Evolutionary conservation across 2,888 invertebrate species (phyloP).

Genomic region (Oscheius sp.): DNA sequence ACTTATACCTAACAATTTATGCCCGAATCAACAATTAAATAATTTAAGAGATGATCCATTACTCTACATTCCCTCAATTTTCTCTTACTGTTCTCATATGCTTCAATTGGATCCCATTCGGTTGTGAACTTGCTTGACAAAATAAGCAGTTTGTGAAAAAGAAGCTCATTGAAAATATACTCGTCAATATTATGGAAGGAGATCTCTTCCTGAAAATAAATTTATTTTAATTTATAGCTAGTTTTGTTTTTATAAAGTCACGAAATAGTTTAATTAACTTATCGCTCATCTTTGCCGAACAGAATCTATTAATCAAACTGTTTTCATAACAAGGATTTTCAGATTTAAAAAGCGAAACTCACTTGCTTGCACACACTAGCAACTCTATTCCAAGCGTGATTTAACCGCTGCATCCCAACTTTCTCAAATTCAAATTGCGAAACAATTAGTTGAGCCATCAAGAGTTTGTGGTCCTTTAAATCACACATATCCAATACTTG

Average conservation of each 20-base stretch:
- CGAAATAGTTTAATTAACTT: no score
- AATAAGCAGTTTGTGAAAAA: neutral
- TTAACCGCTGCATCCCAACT: neutral
- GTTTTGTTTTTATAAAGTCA: no score
- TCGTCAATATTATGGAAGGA: neutral
- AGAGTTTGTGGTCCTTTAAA: neutral
- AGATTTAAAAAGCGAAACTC: no score
- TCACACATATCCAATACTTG: neutral
- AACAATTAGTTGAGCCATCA: neutral
- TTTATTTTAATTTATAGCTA: neutral
- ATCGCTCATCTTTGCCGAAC: no score
- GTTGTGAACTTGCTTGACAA: neutral
- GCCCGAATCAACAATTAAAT: neutral
- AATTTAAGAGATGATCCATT: neutral
- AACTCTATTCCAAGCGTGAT: neutral
- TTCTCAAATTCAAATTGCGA: slow-evolving; percentile 1
- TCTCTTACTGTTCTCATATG: neutral
- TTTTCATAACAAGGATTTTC: no score
- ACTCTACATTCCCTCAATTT: neutral
- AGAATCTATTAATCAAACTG: no score
- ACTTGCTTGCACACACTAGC: no score
- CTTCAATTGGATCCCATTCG: slow-evolving; percentile 5
- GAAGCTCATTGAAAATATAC: neutral
- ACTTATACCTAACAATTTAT: neutral
- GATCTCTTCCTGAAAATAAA: neutral